Base-by-base conservation (phyloP, 1,140 invertebrate genomes). In the Aphis gossypii region DNA sequence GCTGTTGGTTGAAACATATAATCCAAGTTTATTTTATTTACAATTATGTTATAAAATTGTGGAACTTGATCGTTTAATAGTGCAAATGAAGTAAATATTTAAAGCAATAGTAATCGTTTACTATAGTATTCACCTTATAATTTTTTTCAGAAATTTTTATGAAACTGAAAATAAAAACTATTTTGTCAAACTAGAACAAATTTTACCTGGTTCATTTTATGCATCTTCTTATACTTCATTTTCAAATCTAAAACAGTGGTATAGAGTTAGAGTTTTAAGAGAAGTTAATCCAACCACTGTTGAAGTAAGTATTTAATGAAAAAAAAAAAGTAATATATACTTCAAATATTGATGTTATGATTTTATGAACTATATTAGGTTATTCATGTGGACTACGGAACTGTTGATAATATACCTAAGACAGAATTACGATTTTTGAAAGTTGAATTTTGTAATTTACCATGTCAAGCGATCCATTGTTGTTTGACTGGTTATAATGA, bases 11-110 rank as follows among this genome's bases (percentile, higher is more conserved):
- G 35, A 93, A 44, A 25, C 4, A 54, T 84, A 93, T 54, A 56
- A 86, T 86, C 92, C 92, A 86, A 86, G n/a, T 56, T 93, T 84
- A 84, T 93, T 93, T 54, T 93, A 54, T 86, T 41, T 93, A 54
- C 76, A 54, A 41, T 93, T 86, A 2, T 1, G 23, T 20, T 1
- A 44, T 14, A 60, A 60, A 2, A 20, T 25, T 14, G 35, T 20
- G 1, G 46, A 93, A 93, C 35, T 93, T 41, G 20, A 84, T 0
- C 9, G 30, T 41, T 30, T 93, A 56, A 84, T 41, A 25, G 41
- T 1, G 1, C 11, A 44, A 84, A 83, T 93, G 76, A 35, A 86
- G 92, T 93, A 93, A 93, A 86, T 93, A 51, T 93, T 44, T 25
- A 35, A 88, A 54, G 23, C 2, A 89, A 54, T 41, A 54, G 35